phyloP scores from a whole-genome alignment of 2,113 vertebrate genomes.

The Ptyas mucosa region DNA sequence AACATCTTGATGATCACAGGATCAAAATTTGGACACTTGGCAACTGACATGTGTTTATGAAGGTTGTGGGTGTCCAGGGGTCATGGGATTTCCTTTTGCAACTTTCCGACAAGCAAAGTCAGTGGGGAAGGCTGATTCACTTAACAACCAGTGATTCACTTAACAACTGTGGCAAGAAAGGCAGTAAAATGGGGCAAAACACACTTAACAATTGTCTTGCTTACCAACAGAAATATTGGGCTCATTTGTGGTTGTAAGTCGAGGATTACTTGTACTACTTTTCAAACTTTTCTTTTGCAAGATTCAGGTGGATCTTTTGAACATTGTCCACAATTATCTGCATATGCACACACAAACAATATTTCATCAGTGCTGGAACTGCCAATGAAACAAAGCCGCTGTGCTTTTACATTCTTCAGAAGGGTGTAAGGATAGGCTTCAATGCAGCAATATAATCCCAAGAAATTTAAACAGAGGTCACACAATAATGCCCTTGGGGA shows the following conservation, averaged over 20 bases:
- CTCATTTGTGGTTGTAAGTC: not conserved
- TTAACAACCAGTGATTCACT: not conserved
- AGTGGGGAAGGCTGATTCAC: not conserved
- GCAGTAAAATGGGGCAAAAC: not conserved
- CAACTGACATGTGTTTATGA: not conserved
- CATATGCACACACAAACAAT: not conserved
- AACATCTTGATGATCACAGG: not conserved
- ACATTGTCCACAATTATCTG: not conserved
- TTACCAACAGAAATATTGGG: not conserved
- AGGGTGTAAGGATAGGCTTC: not conserved
- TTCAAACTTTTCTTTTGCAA: not conserved
- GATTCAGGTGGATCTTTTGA: not conserved
- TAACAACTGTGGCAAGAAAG: not conserved
- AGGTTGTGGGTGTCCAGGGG: not conserved
- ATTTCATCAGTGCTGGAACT: not conserved
- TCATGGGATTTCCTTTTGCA: not conserved
- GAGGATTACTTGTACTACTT: not conserved
- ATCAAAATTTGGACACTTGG: not conserved
- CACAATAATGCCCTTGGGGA: not conserved
- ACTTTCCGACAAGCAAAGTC: not conserved
- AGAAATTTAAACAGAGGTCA: not conserved
- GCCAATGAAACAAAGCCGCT: not conserved
- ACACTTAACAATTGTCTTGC: not conserved
- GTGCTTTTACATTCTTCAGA: not conserved
- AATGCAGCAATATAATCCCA: not conserved